Evolutionary conservation across 2,888 invertebrate genomes (phyloP).

Genomic region (Acleris sparsana): DNA sequence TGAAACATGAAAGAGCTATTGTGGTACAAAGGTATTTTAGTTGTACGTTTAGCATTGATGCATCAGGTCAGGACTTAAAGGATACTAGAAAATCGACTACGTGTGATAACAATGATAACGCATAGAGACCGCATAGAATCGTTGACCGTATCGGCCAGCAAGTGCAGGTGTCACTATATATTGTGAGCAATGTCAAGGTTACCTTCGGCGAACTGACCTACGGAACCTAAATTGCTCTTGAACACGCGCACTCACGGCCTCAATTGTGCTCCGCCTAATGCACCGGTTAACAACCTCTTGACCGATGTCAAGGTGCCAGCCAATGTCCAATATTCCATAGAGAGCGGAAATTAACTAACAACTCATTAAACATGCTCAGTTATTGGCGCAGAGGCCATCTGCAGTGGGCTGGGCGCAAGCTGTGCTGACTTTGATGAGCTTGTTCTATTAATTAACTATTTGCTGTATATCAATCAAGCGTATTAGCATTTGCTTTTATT

Average conservation of each 20-base stretch:
- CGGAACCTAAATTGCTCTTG: constrained; percentile 83
- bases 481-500: no score
- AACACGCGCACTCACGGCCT: constrained; percentile 82
- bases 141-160: constrained; percentile 7
- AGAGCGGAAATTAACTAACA: constrained; percentile 49
- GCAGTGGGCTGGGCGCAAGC: no score
- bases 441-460: no score
- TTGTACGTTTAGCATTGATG: neutral
- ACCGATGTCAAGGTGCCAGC: constrained; percentile 75
- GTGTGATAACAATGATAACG: neutral
- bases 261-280: constrained; percentile 81
- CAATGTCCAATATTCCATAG: constrained; percentile 61
- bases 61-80: neutral
- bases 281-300: constrained; percentile 83
- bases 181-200: constrained; percentile 80
- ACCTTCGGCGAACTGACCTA: constrained; percentile 83
- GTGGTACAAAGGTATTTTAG: neutral
- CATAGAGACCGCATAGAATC: constrained; percentile 8
- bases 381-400: neutral
- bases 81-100: no score
- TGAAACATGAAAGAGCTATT: constrained; percentile 12
- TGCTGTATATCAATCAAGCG: no score
- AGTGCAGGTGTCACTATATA: constrained; percentile 57
- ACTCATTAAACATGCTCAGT: neutral
- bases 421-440: no score